phyloP scores from a whole-genome alignment of 1,140 invertebrate genomes.

The Trichonephila inaurata region DNA sequence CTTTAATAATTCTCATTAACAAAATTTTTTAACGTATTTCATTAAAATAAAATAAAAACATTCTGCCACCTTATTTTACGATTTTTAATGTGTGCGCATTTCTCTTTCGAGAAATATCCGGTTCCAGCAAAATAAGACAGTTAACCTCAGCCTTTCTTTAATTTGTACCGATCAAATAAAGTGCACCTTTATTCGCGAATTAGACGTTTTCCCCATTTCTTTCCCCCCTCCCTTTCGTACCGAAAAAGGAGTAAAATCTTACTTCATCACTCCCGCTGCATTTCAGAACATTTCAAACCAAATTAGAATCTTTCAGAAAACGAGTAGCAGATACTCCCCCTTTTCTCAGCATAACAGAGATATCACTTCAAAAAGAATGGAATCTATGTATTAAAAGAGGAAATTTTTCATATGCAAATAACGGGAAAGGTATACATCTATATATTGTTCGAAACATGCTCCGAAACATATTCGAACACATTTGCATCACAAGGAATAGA shows the following conservation, averaged over 20 bases:
- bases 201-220: neutral
- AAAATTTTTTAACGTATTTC: too few species aligned
- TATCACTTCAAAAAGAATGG: constrained; percentile 53
- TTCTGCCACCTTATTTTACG: too few species aligned
- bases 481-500: constrained; percentile 55
- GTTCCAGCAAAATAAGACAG: neutral
- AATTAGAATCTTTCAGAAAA: constrained; percentile 41
- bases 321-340: neutral
- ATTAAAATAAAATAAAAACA: too few species aligned
- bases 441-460: constrained; percentile 20
- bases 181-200: neutral
- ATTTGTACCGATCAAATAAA: constrained; percentile 25
- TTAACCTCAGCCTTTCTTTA: neutral
- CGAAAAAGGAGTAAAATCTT: neutral
- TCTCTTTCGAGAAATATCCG: too few species aligned
- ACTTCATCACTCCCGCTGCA: neutral
- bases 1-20: too few species aligned
- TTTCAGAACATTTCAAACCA: constrained; percentile 30
- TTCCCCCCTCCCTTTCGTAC: neutral
- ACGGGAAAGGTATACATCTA: constrained; percentile 5
- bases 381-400: neutral
- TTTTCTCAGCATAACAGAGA: neutral
- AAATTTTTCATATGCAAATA: constrained; percentile 60
- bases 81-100: too few species aligned
- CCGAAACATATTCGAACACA: constrained; percentile 15